These are phyloP conservation scores for Hydra vulgaris DNA, from an alignment of 30 jellyfish, hydroid and myxozoan genomes.

Conservation along the genomic window DNA sequence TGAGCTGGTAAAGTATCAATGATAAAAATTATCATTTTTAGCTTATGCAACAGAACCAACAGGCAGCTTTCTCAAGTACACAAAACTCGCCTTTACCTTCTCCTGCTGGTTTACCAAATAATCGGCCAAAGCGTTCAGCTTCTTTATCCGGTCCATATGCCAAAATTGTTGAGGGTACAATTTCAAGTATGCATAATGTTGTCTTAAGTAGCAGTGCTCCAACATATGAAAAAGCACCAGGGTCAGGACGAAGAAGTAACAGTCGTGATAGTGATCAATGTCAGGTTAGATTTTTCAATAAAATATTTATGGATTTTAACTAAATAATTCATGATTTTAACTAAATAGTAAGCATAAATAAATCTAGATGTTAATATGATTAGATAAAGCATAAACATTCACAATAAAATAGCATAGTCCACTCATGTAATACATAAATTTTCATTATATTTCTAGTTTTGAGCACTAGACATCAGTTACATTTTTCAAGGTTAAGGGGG, in stretches of 20 bases:
- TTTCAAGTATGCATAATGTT: conserved; percentile 15
- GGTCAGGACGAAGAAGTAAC: conserved; percentile 96
- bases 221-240: conserved; percentile 96
- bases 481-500: too few species aligned
- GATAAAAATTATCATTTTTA: too few species aligned
- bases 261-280: conserved; percentile 81
- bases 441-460: too few species aligned
- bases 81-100: conserved; percentile 91
- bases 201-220: conserved; percentile 88
- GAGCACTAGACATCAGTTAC: too few species aligned
- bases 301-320: too few species aligned
- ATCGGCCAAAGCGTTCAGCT: conserved; percentile 76
- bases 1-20: too few species aligned
- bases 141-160: conserved; percentile 62
- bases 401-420: too few species aligned
- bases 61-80: conserved; percentile 28
- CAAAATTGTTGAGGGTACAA: conserved; percentile 33
- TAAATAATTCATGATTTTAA: too few species aligned
- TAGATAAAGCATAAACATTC: too few species aligned
- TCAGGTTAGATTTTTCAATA: not conserved
- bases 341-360: too few species aligned
- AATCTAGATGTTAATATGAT: too few species aligned
- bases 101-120: conserved; percentile 80
- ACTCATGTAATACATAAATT: too few species aligned
- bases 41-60: conserved; percentile 16